Percentiles rank a stretch among this genome's conserved stretches.
phyloP scores from a whole-genome alignment of 2,888 invertebrate species.

The Rhynchonema sp. region DNA sequence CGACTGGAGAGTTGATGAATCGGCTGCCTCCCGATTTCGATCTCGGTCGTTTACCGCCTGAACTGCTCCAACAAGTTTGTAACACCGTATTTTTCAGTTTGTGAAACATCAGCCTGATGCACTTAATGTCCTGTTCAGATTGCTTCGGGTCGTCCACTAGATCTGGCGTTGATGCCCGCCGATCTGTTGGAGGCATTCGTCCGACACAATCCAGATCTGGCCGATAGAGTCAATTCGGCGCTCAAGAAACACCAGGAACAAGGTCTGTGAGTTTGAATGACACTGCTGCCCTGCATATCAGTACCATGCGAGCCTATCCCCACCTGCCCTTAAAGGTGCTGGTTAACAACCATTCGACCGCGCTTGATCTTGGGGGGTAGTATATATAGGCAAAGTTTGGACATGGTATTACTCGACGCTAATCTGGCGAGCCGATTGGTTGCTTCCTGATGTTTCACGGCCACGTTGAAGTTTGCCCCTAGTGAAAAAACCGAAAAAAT shows the following conservation, averaged over 20 bases:
- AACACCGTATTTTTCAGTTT: neutral
- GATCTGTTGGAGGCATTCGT: neutral
- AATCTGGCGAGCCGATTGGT: too few species aligned
- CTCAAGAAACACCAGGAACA: neutral
- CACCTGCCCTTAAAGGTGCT: too few species aligned
- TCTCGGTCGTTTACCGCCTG: neutral
- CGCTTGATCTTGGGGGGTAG: too few species aligned
- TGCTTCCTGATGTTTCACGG: too few species aligned
- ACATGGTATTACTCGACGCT: too few species aligned
- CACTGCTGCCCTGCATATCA: too few species aligned
- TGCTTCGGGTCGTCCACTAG: neutral
- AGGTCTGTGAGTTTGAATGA: neutral
- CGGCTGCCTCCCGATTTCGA: constrained; percentile 3
- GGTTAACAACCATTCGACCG: too few species aligned
- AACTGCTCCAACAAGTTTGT: constrained; percentile 6
- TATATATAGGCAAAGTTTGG: too few species aligned
- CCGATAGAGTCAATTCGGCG: neutral
- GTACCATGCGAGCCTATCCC: too few species aligned
- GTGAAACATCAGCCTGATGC: constrained; percentile 5
- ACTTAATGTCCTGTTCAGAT: too few species aligned
- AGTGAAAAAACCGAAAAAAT: too few species aligned
- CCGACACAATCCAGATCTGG: neutral
- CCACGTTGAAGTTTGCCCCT: too few species aligned
- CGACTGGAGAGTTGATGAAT: neutral
- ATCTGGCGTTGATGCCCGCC: neutral